Evolutionary conservation across 2,113 vertebrate species (phyloP).

Genomic region (Hypanus sabinus): DNA sequence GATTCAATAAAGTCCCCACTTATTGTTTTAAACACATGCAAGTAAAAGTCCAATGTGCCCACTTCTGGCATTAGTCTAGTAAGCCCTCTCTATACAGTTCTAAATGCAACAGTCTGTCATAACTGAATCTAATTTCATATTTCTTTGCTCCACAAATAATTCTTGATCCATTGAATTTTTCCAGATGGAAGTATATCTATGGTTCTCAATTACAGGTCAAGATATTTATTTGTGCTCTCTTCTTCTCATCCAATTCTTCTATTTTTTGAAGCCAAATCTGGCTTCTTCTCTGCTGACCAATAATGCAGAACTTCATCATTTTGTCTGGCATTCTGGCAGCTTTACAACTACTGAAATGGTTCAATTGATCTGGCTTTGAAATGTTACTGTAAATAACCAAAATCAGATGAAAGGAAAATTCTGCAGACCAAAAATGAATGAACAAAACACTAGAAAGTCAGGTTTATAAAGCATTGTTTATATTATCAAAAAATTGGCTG

Average conservation of each 20-base stretch:
- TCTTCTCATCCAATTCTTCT: not conserved
- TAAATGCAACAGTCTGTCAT: too few relatives aligned
- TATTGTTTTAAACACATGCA: too few relatives aligned
- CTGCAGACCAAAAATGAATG: not conserved
- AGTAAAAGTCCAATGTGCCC: too few relatives aligned
- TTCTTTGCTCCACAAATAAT: too few relatives aligned
- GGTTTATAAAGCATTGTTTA: not conserved
- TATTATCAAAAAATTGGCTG: not conserved
- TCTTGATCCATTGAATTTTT: too few relatives aligned
- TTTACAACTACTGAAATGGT: not conserved
- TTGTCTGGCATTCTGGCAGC: not conserved
- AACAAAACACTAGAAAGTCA: not conserved
- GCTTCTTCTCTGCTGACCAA: not conserved
- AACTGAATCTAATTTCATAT: too few relatives aligned
- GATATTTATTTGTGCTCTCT: not conserved
- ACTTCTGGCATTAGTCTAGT: too few relatives aligned
- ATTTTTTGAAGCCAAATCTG: not conserved
- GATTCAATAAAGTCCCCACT: too few relatives aligned
- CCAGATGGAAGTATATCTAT: not conserved
- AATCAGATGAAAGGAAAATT: not conserved
- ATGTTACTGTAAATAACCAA: slow-evolving; percentile 8
- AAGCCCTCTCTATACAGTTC: too few relatives aligned
- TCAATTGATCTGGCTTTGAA: slow-evolving; percentile 13
- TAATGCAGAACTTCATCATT: not conserved
- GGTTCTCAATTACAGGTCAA: not conserved